Evolutionary conservation across 1,140 invertebrate species (phyloP).

Genomic region (Ceratina australensis): DNA sequence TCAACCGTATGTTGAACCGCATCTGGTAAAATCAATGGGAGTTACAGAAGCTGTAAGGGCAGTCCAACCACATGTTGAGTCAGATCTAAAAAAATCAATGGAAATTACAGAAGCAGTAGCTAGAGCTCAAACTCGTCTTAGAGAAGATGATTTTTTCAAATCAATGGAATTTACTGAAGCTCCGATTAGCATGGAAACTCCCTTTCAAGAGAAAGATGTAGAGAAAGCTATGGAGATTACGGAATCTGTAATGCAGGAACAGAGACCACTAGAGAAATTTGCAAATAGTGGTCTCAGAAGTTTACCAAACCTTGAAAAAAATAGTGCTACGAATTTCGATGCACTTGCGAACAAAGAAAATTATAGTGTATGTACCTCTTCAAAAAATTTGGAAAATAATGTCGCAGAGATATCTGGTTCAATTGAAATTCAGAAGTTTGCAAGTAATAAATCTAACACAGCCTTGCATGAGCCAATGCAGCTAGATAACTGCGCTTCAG

Average conservation of each 20-base stretch:
- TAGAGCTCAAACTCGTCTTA: no score
- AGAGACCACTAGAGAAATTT: neutral
- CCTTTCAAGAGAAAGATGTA: no score
- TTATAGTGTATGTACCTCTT: no score
- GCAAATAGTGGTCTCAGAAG: neutral
- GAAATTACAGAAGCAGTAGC: constrained; percentile 9
- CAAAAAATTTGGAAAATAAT: neutral
- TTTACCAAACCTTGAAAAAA: neutral
- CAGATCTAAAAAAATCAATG: no score
- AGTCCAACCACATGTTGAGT: no score
- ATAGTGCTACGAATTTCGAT: neutral
- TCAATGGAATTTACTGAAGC: constrained; percentile 44
- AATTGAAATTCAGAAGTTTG: neutral
- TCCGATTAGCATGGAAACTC: neutral
- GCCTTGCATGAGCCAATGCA: neutral
- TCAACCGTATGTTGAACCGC: neutral
- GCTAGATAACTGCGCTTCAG: constrained; percentile 9
- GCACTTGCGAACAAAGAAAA: neutral
- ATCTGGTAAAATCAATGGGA: no score
- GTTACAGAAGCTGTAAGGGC: no score
- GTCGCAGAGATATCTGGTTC: neutral
- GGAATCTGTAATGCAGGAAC: no score
- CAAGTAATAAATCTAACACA: neutral
- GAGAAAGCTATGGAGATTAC: no score
- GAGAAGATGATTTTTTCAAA: neutral